These are phyloP conservation scores for Pterocles orientalis DNA, from an alignment of 2,113 vertebrate genomes.

Conservation along the genomic window DNA sequence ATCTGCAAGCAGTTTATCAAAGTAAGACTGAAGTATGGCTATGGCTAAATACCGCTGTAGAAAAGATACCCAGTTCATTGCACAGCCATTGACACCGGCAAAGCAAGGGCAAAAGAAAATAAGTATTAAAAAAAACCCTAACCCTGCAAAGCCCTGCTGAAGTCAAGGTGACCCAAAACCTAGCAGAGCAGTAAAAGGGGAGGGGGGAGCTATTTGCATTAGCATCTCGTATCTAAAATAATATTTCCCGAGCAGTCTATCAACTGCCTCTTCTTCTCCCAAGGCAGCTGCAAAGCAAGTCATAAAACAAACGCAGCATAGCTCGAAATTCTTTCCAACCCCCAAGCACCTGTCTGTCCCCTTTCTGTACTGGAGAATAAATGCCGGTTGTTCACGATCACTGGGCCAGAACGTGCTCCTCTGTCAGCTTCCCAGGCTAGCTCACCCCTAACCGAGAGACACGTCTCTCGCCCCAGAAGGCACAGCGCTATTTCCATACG, in stretches of 20 bases:
- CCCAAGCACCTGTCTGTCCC: background rate
- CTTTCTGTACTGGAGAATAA: background rate
- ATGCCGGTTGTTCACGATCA: accelerated
- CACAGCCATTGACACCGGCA: background rate
- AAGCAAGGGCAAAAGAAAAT: background rate
- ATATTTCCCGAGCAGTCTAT: background rate
- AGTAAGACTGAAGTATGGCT: background rate
- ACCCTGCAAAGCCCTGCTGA: background rate
- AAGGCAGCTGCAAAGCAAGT: background rate
- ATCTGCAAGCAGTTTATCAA: background rate
- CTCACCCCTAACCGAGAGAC: background rate
- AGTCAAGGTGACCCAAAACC: background rate
- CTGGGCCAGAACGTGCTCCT: background rate
- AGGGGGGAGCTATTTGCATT: background rate
- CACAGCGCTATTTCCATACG: background rate
- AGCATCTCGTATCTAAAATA: background rate
- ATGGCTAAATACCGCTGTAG: background rate
- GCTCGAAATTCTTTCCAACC: background rate
- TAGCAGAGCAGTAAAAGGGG: background rate
- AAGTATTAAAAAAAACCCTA: background rate
- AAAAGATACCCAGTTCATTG: background rate
- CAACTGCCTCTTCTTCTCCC: background rate
- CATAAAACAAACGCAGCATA: background rate
- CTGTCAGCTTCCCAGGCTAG: background rate
- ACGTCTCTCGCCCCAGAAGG: accelerated